These are phyloP conservation scores for Lypha dubia DNA, from an alignment of 2,888 invertebrate genomes.

Conservation along the genomic window DNA sequence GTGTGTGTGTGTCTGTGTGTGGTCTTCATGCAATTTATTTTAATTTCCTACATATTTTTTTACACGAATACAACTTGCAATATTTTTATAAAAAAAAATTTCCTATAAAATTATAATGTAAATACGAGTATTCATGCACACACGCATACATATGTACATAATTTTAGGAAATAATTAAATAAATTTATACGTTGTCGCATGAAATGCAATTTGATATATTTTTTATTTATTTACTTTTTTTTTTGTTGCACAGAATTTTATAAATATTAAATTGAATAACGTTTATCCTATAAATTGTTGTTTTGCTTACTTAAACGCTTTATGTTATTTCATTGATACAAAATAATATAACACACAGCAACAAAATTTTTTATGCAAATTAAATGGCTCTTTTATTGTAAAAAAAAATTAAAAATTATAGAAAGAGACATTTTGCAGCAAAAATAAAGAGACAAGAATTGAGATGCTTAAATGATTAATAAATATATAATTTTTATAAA, in stretches of 20 bases:
- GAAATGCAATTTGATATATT: slow-evolving; percentile 24
- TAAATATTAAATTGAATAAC: slow-evolving; percentile 27
- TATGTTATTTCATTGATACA: slow-evolving; percentile 25
- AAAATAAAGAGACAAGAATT: background rate
- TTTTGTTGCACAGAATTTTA: background rate
- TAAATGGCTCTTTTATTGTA: background rate
- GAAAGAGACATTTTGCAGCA: background rate
- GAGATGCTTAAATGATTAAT: background rate
- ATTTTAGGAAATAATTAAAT: slow-evolving; percentile 32
- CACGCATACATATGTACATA: background rate
- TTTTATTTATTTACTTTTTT: background rate
- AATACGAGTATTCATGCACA: background rate
- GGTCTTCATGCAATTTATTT: slow-evolving; percentile 37
- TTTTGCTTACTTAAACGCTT: background rate
- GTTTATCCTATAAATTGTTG: slow-evolving; percentile 2
- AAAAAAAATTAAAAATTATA: background rate
- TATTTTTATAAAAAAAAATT: background rate
- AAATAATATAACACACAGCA: background rate
- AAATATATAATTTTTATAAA: too few relatives aligned
- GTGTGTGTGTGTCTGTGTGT: too few relatives aligned
- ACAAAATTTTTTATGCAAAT: background rate
- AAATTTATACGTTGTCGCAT: slow-evolving; percentile 31
- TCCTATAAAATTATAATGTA: background rate
- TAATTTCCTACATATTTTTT: slow-evolving; percentile 14
- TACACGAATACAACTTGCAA: background rate